These are phyloP conservation scores for Platerodrilus igneus DNA, from an alignment of 2,888 invertebrate species.

Conservation along the genomic window DNA sequence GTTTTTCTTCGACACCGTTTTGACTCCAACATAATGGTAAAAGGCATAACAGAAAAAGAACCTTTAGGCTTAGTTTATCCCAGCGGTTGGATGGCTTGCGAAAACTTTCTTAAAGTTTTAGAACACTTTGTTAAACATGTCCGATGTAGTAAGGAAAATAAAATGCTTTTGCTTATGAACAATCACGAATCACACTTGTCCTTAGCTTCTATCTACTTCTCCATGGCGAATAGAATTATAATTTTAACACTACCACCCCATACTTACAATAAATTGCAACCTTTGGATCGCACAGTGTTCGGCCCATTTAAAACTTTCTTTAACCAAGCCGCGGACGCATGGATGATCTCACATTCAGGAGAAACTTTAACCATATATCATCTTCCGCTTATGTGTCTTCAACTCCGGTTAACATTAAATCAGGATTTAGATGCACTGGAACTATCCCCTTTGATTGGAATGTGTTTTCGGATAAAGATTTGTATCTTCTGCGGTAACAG, in stretches of 20 bases:
- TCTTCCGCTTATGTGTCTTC: slow-evolving; percentile 14
- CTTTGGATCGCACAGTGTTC: slow-evolving; percentile 26
- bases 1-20: slow-evolving; percentile 7
- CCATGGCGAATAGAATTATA: slow-evolving; percentile 39
- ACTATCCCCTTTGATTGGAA: slow-evolving; percentile 14
- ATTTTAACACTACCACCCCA: slow-evolving; percentile 25
- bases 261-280: slow-evolving; percentile 35
- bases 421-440: slow-evolving; percentile 5
- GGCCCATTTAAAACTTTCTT: slow-evolving; percentile 30
- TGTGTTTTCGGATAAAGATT: slow-evolving; percentile 13
- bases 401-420: slow-evolving; percentile 17
- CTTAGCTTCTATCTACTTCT: slow-evolving; percentile 33
- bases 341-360: slow-evolving; percentile 28
- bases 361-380: slow-evolving; percentile 30
- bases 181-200: slow-evolving; percentile 34
- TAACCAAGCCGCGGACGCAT: slow-evolving; percentile 21
- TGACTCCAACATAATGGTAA: slow-evolving; percentile 16
- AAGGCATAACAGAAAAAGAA: slow-evolving; percentile 12
- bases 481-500: too few species aligned
- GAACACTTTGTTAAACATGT: slow-evolving; percentile 36
- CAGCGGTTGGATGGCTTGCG: slow-evolving; percentile 36
- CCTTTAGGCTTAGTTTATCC: slow-evolving; percentile 16
- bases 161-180: slow-evolving; percentile 34
- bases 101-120: slow-evolving; percentile 35
- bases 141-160: slow-evolving; percentile 29